Percentiles rank a stretch among this genome's conserved stretches.
These are phyloP conservation scores for Stegodyphus dumicola DNA, from an alignment of 1,140 invertebrate species.

Conservation along the genomic window DNA sequence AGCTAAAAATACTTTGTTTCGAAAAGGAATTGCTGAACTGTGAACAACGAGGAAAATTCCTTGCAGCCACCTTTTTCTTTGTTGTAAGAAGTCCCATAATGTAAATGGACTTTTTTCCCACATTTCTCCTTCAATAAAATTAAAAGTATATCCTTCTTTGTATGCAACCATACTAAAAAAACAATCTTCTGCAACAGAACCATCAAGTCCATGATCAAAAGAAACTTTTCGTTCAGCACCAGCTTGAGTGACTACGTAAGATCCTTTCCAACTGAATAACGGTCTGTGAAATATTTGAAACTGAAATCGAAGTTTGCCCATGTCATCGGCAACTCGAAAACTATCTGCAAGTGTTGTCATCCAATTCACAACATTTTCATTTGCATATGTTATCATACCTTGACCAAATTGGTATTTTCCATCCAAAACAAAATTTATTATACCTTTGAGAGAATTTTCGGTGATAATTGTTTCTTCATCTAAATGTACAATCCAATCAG, in stretches of 20 bases:
- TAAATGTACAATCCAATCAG: slow-evolving; percentile 97
- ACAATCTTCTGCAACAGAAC: slow-evolving; percentile 73
- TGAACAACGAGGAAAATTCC: slow-evolving; percentile 95
- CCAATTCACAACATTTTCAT: slow-evolving; percentile 96
- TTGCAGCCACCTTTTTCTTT: slow-evolving; percentile 92
- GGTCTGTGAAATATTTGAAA: slow-evolving; percentile 95
- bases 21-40: slow-evolving; percentile 83
- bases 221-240: slow-evolving; percentile 70
- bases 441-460: slow-evolving; percentile 87
- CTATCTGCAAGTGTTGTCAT: slow-evolving; percentile 95
- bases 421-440: slow-evolving; percentile 95
- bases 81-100: slow-evolving; percentile 93
- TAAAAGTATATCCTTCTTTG: slow-evolving; percentile 68
- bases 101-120: slow-evolving; percentile 89
- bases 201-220: slow-evolving; percentile 72
- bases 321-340: slow-evolving; percentile 95
- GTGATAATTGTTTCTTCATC: slow-evolving; percentile 98
- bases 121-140: slow-evolving; percentile 73
- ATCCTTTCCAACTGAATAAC: slow-evolving; percentile 95
- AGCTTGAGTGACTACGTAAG: slow-evolving; percentile 70
- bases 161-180: slow-evolving; percentile 72
- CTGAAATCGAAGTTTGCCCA: slow-evolving; percentile 94
- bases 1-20: slow-evolving; percentile 84
- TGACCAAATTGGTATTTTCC: slow-evolving; percentile 97
- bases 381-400: slow-evolving; percentile 97